Evolutionary conservation across 1,140 invertebrate genomes (phyloP), one percentile per base, ranked within the genome.

Genomic region (Bemisia tabaci): DNA sequence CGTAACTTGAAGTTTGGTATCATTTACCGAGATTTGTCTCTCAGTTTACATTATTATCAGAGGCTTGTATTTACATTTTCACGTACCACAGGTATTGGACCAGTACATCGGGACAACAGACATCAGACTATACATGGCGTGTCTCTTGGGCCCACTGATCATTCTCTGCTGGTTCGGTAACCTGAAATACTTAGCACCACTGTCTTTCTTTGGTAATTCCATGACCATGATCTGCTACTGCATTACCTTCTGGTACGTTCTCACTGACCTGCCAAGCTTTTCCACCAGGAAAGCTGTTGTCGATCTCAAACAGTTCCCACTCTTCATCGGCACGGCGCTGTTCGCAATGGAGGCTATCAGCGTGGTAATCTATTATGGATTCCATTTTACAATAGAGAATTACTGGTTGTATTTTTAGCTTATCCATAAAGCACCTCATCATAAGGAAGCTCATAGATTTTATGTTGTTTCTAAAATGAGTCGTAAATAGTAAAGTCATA

Each of bases 181-280:
- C 73, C 76, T 92, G 5, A 89, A 89, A 75, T 79, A 84, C 66
- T 75, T 92, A 68, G 84, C 89, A 1, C 85, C 87, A 0, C 86
- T 90, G 73, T 90, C 88, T 1, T 81, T 83, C 1, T 73, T 90
- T 5, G 90, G 90, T 12, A 92, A 91, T 70, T 75, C 80, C 0
- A 76, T 84, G 1, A 85, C 85, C 2, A 79, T 84, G 17, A 76
- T 80, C 59, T 83, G 84, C 26, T 83, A 90, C 64, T 80, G 78
- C 2, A 82, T 89, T 63, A 85, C 87, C 24, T 81, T 87, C 33
- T 87, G 85, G 75, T 88, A 86, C 73, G 77, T 89, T 67, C 82
- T 88, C 71, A 77, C 82, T 68, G 82, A 86, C 62, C 68, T 84
- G 1, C 82, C 82, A 0, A 73, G 79, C 0, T 69, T 82, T 0